Conservation (phyloP, 2,888 invertebrate genomes). For the Lycophotia porphyrea region DNA sequence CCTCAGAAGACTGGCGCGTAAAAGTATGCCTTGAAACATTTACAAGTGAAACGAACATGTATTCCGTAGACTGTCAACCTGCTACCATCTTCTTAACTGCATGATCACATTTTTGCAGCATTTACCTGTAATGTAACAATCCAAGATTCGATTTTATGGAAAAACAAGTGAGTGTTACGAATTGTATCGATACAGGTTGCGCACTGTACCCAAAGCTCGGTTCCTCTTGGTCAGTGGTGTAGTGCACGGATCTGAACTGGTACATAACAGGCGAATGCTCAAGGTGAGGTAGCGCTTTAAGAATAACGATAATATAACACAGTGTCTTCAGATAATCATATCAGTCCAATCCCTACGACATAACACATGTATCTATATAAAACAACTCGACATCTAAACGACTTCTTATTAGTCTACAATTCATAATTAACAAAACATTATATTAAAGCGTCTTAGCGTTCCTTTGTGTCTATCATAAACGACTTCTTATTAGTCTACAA, state of each 20-base stretch:
- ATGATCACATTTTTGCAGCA: neutral
- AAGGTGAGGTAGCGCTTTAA: neutral
- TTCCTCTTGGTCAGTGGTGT: neutral
- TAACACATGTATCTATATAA: neutral
- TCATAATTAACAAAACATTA: conserved; percentile 1
- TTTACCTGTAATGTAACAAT: neutral
- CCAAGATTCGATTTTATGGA: neutral
- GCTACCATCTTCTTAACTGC: neutral
- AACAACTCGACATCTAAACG: neutral
- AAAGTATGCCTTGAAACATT: neutral
- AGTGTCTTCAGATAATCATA: neutral
- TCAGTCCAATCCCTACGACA: neutral
- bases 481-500: neutral
- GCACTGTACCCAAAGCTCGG: neutral
- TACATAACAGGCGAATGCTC: neutral
- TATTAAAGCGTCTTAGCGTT: neutral
- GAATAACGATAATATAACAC: neutral
- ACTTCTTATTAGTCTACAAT: neutral
- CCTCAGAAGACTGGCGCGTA: neutral
- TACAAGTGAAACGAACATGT: neutral
- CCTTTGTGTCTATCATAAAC: conserved; percentile 4
- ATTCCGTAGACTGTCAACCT: neutral
- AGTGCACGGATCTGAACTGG: neutral
- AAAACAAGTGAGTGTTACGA: neutral
- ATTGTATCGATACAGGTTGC: neutral